Evolutionary conservation across 2,113 vertebrate genomes (phyloP).

Genomic region (Thamnophis sirtalis): DNA sequence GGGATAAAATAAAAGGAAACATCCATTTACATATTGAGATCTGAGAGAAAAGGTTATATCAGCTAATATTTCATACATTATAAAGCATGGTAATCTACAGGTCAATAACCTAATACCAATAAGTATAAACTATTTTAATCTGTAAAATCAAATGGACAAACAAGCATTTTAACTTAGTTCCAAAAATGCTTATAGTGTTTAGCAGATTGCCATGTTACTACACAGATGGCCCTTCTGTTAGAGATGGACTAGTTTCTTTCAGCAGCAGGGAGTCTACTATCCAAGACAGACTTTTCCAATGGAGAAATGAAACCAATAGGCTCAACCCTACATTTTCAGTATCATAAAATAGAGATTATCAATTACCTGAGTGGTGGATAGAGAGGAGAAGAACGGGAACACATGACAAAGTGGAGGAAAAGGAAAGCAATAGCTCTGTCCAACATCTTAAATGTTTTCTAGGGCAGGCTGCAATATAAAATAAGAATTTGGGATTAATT

Average conservation of each 20-base stretch:
- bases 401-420: conserved; percentile 76
- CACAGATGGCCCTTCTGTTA: background rate
- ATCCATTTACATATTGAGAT: background rate
- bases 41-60: background rate
- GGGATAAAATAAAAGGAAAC: background rate
- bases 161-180: background rate
- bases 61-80: background rate
- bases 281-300: background rate
- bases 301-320: background rate
- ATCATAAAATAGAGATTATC: background rate
- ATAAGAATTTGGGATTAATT: background rate
- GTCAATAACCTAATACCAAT: background rate
- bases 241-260: background rate
- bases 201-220: background rate
- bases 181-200: background rate
- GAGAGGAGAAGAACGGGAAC: conserved; percentile 72
- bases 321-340: background rate
- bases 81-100: background rate
- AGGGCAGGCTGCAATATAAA: conserved; percentile 45
- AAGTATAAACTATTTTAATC: background rate
- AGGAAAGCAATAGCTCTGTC: conserved; percentile 77
- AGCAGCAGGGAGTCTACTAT: background rate
- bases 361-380: conserved; percentile 83
- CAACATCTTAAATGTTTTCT: conserved; percentile 68
- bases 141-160: background rate